Percentiles rank a stretch among this genome's conserved stretches.
Conservation (phyloP, 2,113 vertebrate species). For the Riparia riparia region DNA sequence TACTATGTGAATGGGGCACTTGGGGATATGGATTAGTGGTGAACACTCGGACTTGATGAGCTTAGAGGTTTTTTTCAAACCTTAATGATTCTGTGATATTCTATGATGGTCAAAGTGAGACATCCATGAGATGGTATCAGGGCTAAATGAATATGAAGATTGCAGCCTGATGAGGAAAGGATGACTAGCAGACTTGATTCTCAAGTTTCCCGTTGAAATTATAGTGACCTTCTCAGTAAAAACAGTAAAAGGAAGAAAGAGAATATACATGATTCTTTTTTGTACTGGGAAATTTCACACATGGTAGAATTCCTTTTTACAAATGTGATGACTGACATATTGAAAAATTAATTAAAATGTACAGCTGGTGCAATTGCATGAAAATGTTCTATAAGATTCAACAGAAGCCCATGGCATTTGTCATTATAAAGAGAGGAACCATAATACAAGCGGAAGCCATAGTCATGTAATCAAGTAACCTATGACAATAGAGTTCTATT, state of each 20-base stretch:
- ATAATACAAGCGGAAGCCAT: neutral
- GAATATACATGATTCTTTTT: neutral
- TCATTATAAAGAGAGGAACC: neutral
- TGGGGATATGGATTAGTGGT: neutral
- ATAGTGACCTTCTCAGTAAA: neutral
- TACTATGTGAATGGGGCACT: neutral
- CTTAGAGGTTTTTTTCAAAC: neutral
- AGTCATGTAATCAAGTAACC: constrained; percentile 46
- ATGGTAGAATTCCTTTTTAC: neutral
- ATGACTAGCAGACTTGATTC: neutral
- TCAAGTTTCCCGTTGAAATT: neutral
- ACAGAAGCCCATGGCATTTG: neutral
- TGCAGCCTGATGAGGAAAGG: neutral
- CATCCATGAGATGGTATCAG: neutral
- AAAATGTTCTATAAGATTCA: neutral
- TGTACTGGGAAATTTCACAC: neutral
- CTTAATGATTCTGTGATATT: neutral
- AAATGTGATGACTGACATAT: neutral
- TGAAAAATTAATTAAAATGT: constrained; percentile 24
- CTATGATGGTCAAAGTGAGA: neutral
- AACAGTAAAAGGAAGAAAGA: neutral
- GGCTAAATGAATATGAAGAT: neutral
- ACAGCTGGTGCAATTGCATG: neutral
- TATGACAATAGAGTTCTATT: constrained; percentile 49
- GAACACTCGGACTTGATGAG: neutral